These are phyloP conservation scores for Benitochromis conjunctus DNA, from an alignment of 2,113 vertebrate species.

Conservation along the genomic window DNA sequence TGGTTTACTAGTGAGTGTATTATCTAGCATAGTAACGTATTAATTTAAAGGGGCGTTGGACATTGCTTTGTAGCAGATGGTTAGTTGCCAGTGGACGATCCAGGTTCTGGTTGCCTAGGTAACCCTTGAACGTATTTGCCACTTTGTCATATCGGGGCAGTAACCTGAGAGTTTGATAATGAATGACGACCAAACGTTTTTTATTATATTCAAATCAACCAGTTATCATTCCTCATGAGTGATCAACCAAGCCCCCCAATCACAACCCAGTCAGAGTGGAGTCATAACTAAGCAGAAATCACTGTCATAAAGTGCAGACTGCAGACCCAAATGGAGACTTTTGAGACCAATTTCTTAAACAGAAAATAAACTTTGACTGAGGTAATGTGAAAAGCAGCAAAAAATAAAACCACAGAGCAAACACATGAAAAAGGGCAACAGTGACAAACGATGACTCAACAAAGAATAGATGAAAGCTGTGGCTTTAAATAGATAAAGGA, in stretches of 20 bases:
- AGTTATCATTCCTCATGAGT: background rate
- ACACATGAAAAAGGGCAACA: background rate
- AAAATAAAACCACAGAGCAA: background rate
- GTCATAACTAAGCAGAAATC: background rate
- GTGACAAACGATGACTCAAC: background rate
- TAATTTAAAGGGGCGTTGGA: background rate
- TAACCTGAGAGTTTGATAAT: background rate
- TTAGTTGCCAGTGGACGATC: accelerated
- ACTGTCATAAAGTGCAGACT: background rate
- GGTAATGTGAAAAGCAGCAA: background rate
- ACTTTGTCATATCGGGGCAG: background rate
- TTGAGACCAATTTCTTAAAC: background rate
- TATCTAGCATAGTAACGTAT: background rate
- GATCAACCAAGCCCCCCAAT: background rate
- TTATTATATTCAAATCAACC: background rate
- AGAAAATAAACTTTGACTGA: background rate
- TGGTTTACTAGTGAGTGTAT: background rate
- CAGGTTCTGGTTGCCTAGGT: background rate
- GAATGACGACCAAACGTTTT: background rate
- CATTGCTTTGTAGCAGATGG: no score
- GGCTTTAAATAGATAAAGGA: background rate
- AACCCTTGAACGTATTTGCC: background rate
- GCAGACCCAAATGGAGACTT: background rate
- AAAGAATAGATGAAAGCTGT: background rate
- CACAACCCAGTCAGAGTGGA: background rate